A percentile compares a stretch with the other conserved stretches of the same genome.
These are phyloP conservation scores for Rhadinocentrus ornatus DNA, from an alignment of 2,797 vertebrate genomes.

Conservation along the genomic window DNA sequence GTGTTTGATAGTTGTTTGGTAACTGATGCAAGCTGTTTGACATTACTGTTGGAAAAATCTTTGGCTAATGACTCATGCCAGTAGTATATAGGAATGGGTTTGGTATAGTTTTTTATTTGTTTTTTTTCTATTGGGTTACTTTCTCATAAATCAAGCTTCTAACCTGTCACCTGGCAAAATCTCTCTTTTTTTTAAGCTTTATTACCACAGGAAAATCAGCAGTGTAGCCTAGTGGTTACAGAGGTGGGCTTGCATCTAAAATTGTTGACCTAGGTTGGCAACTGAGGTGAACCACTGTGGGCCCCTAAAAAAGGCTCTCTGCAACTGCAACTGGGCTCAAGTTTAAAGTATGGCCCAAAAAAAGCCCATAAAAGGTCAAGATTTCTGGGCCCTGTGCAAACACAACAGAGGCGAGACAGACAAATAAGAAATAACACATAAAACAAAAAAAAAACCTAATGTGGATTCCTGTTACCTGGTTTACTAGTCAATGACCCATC, in stretches of 20 bases:
- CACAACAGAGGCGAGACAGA: too few relatives aligned
- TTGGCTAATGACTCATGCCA: slow-evolving; percentile 48
- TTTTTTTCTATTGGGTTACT: slow-evolving; percentile 18
- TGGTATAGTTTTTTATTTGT: background rate
- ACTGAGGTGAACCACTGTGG: too few relatives aligned
- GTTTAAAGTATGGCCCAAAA: too few relatives aligned
- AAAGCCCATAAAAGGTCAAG: too few relatives aligned
- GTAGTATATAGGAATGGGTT: slow-evolving; percentile 44
- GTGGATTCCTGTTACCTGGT: too few relatives aligned
- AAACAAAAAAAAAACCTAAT: too few relatives aligned
- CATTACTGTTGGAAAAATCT: slow-evolving; percentile 40
- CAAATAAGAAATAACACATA: too few relatives aligned
- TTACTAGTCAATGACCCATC: too few relatives aligned
- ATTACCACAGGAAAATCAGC: background rate
- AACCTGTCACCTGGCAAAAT: slow-evolving; percentile 16
- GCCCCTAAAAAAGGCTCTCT: too few relatives aligned
- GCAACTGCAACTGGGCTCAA: too few relatives aligned
- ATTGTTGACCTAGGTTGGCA: too few relatives aligned
- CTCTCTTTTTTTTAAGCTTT: background rate
- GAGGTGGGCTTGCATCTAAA: background rate
- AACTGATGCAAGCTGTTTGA: slow-evolving; percentile 18
- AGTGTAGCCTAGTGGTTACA: background rate
- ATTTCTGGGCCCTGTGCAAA: too few relatives aligned
- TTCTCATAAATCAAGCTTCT: slow-evolving; percentile 27
- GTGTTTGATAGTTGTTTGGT: background rate